Evolutionary conservation across 2,888 invertebrate species (phyloP).

Genomic region (Melanargia galathea): DNA sequence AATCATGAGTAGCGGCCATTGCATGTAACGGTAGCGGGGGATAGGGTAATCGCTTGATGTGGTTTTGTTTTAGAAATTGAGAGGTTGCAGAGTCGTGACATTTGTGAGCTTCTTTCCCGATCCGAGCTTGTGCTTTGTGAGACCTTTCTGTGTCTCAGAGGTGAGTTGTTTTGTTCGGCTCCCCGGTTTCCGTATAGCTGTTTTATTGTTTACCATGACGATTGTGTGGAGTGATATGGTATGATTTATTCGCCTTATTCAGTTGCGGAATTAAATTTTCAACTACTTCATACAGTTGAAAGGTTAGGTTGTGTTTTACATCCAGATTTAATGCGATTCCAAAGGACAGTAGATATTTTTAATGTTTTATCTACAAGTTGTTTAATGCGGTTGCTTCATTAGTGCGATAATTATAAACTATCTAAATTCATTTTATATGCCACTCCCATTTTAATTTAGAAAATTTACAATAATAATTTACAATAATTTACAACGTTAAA

Average conservation of each 20-base stretch:
- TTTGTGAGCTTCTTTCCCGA: slow-evolving; percentile 60
- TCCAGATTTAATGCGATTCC: neutral
- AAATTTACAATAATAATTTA: no score
- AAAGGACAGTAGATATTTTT: neutral
- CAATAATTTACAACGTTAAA: no score
- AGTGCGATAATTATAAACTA: neutral
- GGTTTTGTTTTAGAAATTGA: slow-evolving; percentile 79
- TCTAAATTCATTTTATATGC: no score
- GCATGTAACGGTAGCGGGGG: slow-evolving; percentile 72
- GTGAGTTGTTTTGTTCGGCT: slow-evolving; percentile 27
- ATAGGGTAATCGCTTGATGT: slow-evolving; percentile 68
- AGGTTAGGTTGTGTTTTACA: slow-evolving; percentile 29
- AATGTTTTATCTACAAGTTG: neutral
- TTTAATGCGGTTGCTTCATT: neutral
- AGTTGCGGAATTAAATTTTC: slow-evolving; percentile 31
- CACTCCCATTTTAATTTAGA: no score
- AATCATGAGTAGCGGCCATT: slow-evolving; percentile 48
- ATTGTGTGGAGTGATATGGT: slow-evolving; percentile 23
- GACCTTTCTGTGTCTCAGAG: slow-evolving; percentile 34
- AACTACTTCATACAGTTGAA: slow-evolving; percentile 21
- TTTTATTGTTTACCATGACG: slow-evolving; percentile 29
- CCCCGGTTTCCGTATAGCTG: slow-evolving; percentile 32
- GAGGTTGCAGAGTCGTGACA: slow-evolving; percentile 71
- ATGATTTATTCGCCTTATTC: slow-evolving; percentile 33
- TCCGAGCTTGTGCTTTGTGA: slow-evolving; percentile 32